Evolutionary conservation across 2,797 vertebrate species (phyloP).

Genomic region (Micropoecilia bifurca): DNA sequence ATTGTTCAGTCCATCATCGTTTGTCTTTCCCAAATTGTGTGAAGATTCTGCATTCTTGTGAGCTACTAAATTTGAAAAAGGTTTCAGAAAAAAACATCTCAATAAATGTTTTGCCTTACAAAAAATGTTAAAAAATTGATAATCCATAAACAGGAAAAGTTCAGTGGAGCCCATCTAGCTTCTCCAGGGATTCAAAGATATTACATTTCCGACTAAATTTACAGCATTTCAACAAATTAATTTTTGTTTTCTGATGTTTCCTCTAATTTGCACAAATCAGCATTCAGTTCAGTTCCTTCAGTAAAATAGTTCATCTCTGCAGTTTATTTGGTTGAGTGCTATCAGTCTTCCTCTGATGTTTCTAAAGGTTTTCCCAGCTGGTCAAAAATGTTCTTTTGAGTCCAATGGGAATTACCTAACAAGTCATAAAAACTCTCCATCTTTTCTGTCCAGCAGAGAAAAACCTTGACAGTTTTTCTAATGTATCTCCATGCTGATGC

Average conservation of each 20-base stretch:
- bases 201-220: background rate
- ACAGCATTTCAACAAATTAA: background rate
- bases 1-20: background rate
- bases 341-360: background rate
- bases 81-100: background rate
- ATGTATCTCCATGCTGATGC: constrained; percentile 9
- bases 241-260: background rate
- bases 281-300: background rate
- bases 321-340: background rate
- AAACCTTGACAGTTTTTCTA: constrained; percentile 16
- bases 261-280: background rate
- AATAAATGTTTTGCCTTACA: background rate
- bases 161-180: background rate
- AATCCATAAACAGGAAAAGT: background rate
- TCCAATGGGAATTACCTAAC: background rate
- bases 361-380: background rate
- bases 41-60: background rate
- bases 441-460: constrained; percentile 10
- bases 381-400: background rate
- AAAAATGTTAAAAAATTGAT: background rate
- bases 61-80: background rate
- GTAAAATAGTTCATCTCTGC: background rate
- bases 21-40: background rate
- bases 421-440: background rate
- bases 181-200: background rate